These are phyloP conservation scores for Diadophis punctatus DNA, from an alignment of 2,113 vertebrate species.

Conservation along the genomic window DNA sequence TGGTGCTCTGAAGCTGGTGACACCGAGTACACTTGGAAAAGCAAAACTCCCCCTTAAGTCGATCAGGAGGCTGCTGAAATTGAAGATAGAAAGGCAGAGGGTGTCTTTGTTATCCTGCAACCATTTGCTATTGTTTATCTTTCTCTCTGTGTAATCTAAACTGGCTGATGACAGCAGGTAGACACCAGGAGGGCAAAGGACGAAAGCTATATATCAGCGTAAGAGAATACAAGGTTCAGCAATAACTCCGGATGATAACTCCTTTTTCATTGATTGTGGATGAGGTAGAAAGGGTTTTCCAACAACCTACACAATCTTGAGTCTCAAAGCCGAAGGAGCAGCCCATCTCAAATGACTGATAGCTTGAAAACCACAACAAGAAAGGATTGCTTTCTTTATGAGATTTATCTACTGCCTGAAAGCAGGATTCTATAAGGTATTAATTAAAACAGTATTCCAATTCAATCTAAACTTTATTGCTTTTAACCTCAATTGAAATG, in stretches of 20 bases:
- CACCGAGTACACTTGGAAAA: conserved; percentile 7
- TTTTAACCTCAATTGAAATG: neutral
- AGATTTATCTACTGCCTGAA: neutral
- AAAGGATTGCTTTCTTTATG: neutral
- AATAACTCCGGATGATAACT: neutral
- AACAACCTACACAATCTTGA: neutral
- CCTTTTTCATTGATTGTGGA: neutral
- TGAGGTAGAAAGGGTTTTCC: neutral
- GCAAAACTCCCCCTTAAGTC: conserved; percentile 15
- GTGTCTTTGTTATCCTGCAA: conserved; percentile 1
- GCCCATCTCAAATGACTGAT: neutral
- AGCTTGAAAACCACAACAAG: neutral
- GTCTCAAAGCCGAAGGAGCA: neutral
- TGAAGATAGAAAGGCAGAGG: neutral
- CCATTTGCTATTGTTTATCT: conserved; percentile 28
- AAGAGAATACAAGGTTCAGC: conserved; percentile 11
- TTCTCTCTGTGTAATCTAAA: conserved; percentile 12
- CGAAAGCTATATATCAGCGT: neutral
- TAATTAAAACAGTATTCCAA: neutral
- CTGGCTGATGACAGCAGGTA: conserved; percentile 32
- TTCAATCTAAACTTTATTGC: neutral
- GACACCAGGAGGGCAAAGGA: conserved; percentile 6
- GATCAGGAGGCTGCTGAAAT: conserved; percentile 7
- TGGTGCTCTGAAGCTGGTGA: conserved; percentile 20
- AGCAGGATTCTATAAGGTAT: neutral